phyloP scores from a whole-genome alignment of 2,888 invertebrate species.

The Mantis religiosa region DNA sequence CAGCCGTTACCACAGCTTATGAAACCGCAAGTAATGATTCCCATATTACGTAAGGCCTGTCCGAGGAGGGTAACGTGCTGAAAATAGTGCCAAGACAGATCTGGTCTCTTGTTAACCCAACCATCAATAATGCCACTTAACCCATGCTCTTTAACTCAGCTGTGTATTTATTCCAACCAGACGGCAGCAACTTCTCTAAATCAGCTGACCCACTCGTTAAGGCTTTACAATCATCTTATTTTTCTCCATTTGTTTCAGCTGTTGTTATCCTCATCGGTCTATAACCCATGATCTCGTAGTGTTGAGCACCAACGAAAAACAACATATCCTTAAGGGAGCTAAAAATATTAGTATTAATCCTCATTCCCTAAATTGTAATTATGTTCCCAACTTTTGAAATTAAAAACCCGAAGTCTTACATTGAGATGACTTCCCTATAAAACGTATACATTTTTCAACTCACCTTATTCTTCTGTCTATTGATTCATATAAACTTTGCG shows the following conservation, averaged over 20 bases:
- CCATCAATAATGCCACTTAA: slow-evolving; percentile 7
- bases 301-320: background rate
- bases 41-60: too few species aligned
- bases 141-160: background rate
- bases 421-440: too few species aligned
- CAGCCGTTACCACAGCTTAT: too few species aligned
- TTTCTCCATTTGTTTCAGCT: background rate
- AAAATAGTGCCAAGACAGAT: background rate
- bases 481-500: too few species aligned
- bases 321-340: background rate
- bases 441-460: too few species aligned
- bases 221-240: background rate
- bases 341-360: too few species aligned
- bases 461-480: too few species aligned
- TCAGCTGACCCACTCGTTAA: background rate
- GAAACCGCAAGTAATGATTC: too few species aligned
- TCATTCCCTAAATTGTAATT: too few species aligned
- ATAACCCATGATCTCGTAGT: background rate
- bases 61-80: background rate
- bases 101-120: slow-evolving; percentile 3
- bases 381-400: too few species aligned
- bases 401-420: too few species aligned
- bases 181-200: background rate
- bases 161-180: background rate
- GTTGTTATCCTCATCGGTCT: background rate